Percentiles rank a stretch among this genome's conserved stretches.
Conservation (phyloP, 2,113 vertebrate genomes). For the Eulacestoma nigropectus region DNA sequence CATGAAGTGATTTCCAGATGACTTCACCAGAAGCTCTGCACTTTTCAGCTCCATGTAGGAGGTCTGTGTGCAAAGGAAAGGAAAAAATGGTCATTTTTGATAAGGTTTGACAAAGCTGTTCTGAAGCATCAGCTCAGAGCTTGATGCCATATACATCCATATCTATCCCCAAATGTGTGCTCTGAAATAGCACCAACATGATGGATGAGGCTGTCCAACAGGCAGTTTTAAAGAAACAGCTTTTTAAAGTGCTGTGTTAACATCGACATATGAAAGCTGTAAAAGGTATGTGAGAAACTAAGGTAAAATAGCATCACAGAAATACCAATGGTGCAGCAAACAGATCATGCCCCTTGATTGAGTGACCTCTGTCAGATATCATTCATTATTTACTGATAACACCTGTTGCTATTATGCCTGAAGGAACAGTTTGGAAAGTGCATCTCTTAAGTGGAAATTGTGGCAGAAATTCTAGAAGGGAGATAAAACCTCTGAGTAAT, state of each 20-base stretch:
- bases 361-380: not conserved
- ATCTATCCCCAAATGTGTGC: not conserved
- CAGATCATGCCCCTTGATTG: not conserved
- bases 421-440: not conserved
- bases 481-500: not conserved
- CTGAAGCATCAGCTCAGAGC: not conserved
- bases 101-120: not conserved
- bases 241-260: not conserved
- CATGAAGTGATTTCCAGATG: not conserved
- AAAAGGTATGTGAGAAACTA: not conserved
- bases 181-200: not conserved
- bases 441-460: not conserved
- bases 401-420: not conserved
- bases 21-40: not conserved
- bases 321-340: not conserved
- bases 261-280: not conserved
- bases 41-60: not conserved
- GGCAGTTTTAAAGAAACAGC: not conserved
- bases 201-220: not conserved
- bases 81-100: not conserved
- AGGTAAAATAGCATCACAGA: not conserved
- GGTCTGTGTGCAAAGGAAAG: not conserved
- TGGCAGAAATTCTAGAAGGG: not conserved
- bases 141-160: not conserved
- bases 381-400: not conserved